phyloP scores from a whole-genome alignment of 2,888 invertebrate genomes.

The Cheilosia soror region DNA sequence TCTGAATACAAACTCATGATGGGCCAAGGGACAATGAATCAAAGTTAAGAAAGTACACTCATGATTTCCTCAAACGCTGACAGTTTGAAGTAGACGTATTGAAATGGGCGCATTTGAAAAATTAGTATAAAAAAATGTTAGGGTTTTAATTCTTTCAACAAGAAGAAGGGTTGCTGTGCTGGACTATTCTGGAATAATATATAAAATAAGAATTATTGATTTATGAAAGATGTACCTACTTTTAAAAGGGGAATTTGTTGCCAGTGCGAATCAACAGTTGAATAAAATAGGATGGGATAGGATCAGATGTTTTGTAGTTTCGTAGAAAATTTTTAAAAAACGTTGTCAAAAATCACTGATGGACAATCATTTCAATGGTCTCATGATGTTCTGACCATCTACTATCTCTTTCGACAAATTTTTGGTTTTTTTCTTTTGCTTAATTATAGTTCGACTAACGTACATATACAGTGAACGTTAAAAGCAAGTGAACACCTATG shows the following conservation, averaged over 20 bases:
- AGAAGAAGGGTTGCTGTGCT: constrained; percentile 27
- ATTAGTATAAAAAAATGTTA: constrained; percentile 16
- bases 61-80: constrained; percentile 37
- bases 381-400: no score
- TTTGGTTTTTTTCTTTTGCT: no score
- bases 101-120: constrained; percentile 25
- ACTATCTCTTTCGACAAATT: no score
- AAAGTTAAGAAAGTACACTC: constrained; percentile 54
- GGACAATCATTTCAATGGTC: no score
- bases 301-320: no score
- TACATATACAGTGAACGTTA: no score
- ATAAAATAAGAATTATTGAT: constrained; percentile 17
- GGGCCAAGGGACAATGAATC: constrained; percentile 65
- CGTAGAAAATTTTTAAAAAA: no score
- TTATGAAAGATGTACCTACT: constrained; percentile 4
- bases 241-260: neutral
- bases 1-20: constrained; percentile 43
- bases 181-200: constrained; percentile 9
- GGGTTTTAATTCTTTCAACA: constrained; percentile 54
- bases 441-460: no score
- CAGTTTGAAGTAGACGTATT: constrained; percentile 41
- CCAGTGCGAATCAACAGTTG: constrained; percentile 18
- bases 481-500: no score
- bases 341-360: no score
- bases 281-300: neutral